Conservation (phyloP, 92 coral and sea anemone genomes). For the Porites cylindrica region DNA sequence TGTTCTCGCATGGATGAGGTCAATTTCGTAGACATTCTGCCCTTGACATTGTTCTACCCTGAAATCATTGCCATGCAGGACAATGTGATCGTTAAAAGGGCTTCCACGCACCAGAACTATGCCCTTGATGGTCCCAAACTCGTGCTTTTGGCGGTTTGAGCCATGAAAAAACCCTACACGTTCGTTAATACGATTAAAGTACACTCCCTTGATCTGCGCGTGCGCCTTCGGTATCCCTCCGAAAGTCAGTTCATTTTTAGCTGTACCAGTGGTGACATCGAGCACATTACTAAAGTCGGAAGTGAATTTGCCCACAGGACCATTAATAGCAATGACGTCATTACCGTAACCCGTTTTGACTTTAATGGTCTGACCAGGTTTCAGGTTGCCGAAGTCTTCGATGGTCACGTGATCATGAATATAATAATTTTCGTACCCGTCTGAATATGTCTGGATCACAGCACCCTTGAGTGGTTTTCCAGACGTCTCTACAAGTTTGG, state of each 20-base stretch:
- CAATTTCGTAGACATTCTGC: conserved; percentile 39
- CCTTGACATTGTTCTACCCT: conserved; percentile 50
- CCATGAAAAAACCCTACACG: conserved; percentile 44
- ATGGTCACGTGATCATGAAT: conserved; percentile 44
- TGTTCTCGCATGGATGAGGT: conserved; percentile 25
- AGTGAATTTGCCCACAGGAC: conserved; percentile 36
- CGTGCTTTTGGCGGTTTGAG: conserved; percentile 35
- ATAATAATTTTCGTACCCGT: conserved; percentile 37
- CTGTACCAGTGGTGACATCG: conserved; percentile 46
- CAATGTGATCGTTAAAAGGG: conserved; percentile 46
- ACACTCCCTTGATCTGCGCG: conserved; percentile 41
- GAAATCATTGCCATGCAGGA: conserved; percentile 41
- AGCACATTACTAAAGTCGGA: conserved; percentile 39
- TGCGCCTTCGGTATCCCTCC: conserved; percentile 49
- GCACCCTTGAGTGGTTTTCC: conserved; percentile 46
- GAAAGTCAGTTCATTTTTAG: conserved; percentile 41
- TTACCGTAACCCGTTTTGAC: conserved; percentile 47
- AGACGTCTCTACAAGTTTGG: conserved; percentile 34
- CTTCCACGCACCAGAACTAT: conserved; percentile 51
- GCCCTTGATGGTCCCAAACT: conserved; percentile 46
- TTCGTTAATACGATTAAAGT: conserved; percentile 37
- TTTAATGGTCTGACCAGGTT: conserved; percentile 27
- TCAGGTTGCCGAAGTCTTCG: conserved; percentile 43
- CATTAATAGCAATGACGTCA: conserved; percentile 49
- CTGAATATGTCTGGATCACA: conserved; percentile 37